phyloP scores from a whole-genome alignment of 2,888 invertebrate genomes.

The Tolmerus cingulatus region DNA sequence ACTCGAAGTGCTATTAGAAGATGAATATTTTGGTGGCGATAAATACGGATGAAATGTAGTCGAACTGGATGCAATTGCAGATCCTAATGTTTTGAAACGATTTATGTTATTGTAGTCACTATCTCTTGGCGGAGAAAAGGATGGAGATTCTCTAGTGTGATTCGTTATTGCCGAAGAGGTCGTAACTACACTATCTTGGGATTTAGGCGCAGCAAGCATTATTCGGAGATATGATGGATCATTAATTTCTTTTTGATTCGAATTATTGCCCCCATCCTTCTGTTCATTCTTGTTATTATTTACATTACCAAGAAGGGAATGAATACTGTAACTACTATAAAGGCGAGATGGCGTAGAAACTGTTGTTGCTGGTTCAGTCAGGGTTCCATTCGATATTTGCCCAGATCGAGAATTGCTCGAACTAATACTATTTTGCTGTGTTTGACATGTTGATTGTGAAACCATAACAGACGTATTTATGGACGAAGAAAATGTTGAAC shows the following conservation, averaged over 20 bases:
- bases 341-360: slow-evolving; percentile 59
- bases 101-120: slow-evolving; percentile 40
- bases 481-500: slow-evolving; percentile 53
- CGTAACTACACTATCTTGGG: slow-evolving; percentile 56
- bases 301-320: slow-evolving; percentile 74
- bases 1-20: slow-evolving; percentile 52
- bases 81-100: slow-evolving; percentile 46
- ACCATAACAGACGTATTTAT: slow-evolving; percentile 54
- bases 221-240: slow-evolving; percentile 56
- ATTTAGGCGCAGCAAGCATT: slow-evolving; percentile 63
- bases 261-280: slow-evolving; percentile 57
- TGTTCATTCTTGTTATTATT: slow-evolving; percentile 51
- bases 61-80: slow-evolving; percentile 41
- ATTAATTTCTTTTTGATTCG: slow-evolving; percentile 60
- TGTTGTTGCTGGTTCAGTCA: neutral
- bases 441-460: neutral
- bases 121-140: slow-evolving; percentile 42
- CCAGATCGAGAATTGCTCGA: neutral
- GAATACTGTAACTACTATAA: slow-evolving; percentile 84
- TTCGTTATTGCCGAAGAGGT: slow-evolving; percentile 38
- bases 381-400: slow-evolving; percentile 27
- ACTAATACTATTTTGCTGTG: slow-evolving; percentile 42
- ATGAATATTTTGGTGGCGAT: slow-evolving; percentile 52
- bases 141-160: slow-evolving; percentile 43
- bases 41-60: slow-evolving; percentile 51